Evolutionary conservation across 2,113 vertebrate genomes (phyloP), one percentile per base, ranked within the genome.

Genomic region (Zapornia atra): DNA sequence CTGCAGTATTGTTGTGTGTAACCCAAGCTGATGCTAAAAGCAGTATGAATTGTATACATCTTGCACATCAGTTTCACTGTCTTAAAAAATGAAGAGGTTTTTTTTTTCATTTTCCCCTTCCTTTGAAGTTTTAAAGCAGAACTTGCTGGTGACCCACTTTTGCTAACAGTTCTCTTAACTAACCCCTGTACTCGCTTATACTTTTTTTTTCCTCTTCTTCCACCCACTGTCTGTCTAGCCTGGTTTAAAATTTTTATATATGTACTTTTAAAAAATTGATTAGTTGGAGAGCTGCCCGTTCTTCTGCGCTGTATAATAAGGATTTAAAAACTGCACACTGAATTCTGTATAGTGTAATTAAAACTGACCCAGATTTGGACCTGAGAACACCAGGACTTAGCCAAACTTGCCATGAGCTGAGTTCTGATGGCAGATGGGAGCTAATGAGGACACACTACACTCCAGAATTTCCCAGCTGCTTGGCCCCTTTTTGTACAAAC

Each of bases 191-290:
- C 95, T 98, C 96, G 65, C 97, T 97, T 96, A 97, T 97, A 96
- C 95, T 71, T 90, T 91, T 96, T 97, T 95, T 94, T 92, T 63
- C 76, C 48, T 19, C 48, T 64, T 96, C 93, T 97, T 97, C 96
- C 95, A 97, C 96, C 94, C 97, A 97, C 97, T 98, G 95, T 97
- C 98, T 98, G 96, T 98, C 98, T 98, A 98, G 97, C 94, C 96
- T 97, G 97, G 96, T 98, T 98, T 98, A 98, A 98, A 98, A 98
- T 73, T 98, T 98, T 98, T 98, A 98, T 98, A 98, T 98, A 98
- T 98, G 97, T 98, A 98, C 98, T 98, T 98, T 97, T 98, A 98
- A 98, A 98, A 98, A 97, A 98, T 98, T 98, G 98, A 98, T 98
- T 98, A 98, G 97, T 97, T 98, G 98, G 98, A 98, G 96, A 96